Evolutionary conservation across 2,888 invertebrate genomes (phyloP).

Genomic region (Clanis bilineata): DNA sequence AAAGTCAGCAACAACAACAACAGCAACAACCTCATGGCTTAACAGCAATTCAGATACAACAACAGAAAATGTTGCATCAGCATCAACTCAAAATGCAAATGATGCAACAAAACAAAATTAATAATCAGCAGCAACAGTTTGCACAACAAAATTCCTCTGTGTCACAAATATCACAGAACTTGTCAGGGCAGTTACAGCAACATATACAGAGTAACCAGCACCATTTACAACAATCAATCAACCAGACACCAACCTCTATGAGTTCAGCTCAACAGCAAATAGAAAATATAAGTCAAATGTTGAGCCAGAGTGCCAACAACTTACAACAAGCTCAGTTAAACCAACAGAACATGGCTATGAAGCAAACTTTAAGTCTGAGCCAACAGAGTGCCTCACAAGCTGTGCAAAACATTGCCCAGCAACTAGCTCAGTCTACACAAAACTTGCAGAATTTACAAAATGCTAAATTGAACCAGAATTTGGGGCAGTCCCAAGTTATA

Average conservation of each 20-base stretch:
- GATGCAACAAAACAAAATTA: constrained; percentile 60
- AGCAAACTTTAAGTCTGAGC: constrained; percentile 67
- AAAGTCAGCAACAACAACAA: constrained; percentile 56
- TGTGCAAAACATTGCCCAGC: constrained; percentile 75
- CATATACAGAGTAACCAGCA: constrained; percentile 69
- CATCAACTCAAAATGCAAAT: constrained; percentile 81
- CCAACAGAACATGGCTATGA: constrained; percentile 73
- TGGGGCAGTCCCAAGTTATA: constrained; percentile 68
- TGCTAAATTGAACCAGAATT: constrained; percentile 71
- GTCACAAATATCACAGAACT: constrained; percentile 69
- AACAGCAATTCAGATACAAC: constrained; percentile 74
- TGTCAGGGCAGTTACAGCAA: constrained; percentile 68
- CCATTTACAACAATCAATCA: constrained; percentile 68
- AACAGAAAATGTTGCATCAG: constrained; percentile 82
- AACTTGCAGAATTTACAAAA: constrained; percentile 71
- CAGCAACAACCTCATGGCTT: constrained; percentile 71
- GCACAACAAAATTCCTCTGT: constrained; percentile 69
- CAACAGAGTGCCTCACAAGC: constrained; percentile 71
- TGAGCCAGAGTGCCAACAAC: constrained; percentile 76
- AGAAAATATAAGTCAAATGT: constrained; percentile 83
- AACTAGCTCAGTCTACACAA: constrained; percentile 71
- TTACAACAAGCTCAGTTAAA: constrained; percentile 70
- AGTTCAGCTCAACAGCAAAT: constrained; percentile 84
- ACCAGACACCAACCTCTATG: constrained; percentile 70
- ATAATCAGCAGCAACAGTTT: constrained; percentile 59